Base-by-base conservation (phyloP, 2,888 invertebrate genomes). In the Melinopterus prodromus region DNA sequence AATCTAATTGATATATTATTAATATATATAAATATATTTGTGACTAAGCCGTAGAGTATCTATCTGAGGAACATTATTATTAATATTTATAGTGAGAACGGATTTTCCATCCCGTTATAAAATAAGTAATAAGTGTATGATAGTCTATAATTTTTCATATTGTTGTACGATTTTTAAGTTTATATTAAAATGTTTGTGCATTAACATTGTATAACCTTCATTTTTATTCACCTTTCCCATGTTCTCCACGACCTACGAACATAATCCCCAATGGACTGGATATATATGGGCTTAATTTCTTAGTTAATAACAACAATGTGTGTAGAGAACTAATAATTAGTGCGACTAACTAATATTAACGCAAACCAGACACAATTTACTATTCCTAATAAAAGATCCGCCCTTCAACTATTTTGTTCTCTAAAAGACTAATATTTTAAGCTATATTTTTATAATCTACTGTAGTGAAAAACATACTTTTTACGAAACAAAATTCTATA, bases 71-170 rank as follows among this genome's bases (percentile, higher is more conserved):
- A 80, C 16, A 70, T 76, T 53, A 74, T 71, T 71, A 82, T 81
- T 83, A 81, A 74, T 74, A 74, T n/a, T 74, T 78, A 84, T 84
- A 84, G 83, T 84, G 83, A 84, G 83, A 84, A 84, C 84, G 84
- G 84, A 83, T 81, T 81, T 77, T 81, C 81, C 81, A 81, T 80
- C 81, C 81, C 81, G 81, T 81, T 81, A 78, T 80, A 80, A 78
- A 81, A 85, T 86, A 83, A 91, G 90, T 90, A 88, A 89, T 90
- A 90, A 90, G 90, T 91, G 91, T 91, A 91, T 90, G 90, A 94
- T 94, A 94, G 93, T 93, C 93, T 94, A 94, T 94, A 94, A 94
- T 94, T 94, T 94, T 94, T 94, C 94, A 94, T 94, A 94, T 94
- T 94, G 94, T 94, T 94, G 94, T 94, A 94, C 93, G 93, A 91